Evolutionary conservation across 2,113 vertebrate genomes (phyloP), one percentile per base, ranked within the genome.

Genomic region (Pampusana beccarii): DNA sequence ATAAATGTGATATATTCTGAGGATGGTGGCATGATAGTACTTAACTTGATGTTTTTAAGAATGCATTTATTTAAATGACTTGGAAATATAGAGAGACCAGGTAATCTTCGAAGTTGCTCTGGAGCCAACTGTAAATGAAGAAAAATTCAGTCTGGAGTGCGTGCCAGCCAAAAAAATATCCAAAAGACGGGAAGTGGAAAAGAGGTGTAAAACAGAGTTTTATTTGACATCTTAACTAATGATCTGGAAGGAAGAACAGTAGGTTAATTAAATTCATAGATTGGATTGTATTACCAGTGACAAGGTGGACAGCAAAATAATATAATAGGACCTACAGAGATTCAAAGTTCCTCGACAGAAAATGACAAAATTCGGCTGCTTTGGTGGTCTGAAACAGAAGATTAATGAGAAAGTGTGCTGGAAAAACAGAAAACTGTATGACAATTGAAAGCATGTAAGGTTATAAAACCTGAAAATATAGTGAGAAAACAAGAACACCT

Each of bases 221-320:
- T 91, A 87, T 92, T 69, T 95, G 85, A 92, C 92, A 90, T 72
- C 78, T 92, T 95, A 94, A 78, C 58, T 95, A 93, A 96, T 96
- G 74, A 93, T 88, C 54, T 95, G 74, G 90, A 95, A 96, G 91
- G 91, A 91, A 57, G 90, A 93, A 88, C 66, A 83, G 58, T 82
- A 79, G 67, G 54, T 94, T 95, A 92, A 95, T 90, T 94, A 88
- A 94, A 94, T 94, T 79, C 78, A 72, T 86, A 86, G 66, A 82
- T 77, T 90, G 40, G 62, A 81, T 95, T 92, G 75, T 80, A 88
- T 94, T 95, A 66, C 54, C 67, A 90, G 62, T 85, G 79, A 82
- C 66, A 92, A 91, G 84, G 34, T 86, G 54, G 71, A 92, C 87
- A 93, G 79, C 62, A 93, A 95, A 91, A 95, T 85, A 86, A 79